Evolutionary conservation across 2,888 invertebrate genomes (phyloP).

Genomic region (Pinctada fucata): DNA sequence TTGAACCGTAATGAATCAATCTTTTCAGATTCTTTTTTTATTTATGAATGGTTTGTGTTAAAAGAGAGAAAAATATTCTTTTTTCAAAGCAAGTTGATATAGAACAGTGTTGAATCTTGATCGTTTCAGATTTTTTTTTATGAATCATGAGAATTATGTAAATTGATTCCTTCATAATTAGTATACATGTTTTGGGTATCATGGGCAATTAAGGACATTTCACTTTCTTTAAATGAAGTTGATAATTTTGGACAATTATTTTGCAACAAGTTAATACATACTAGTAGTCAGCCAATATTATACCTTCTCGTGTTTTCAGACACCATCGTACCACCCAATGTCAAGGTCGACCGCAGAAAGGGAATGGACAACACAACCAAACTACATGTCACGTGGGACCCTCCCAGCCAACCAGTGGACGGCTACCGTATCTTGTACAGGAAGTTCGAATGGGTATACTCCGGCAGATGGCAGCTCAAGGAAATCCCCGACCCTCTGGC

Average conservation of each 20-base stretch:
- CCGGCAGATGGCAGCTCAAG: slow-evolving; percentile 38
- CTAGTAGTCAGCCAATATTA: too few relatives aligned
- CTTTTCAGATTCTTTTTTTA: background rate
- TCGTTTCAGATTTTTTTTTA: too few relatives aligned
- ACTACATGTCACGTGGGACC: slow-evolving; percentile 34
- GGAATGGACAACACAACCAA: slow-evolving; percentile 22
- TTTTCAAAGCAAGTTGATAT: too few relatives aligned
- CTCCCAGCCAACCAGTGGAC: slow-evolving; percentile 22
- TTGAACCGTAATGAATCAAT: background rate
- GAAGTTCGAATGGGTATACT: slow-evolving; percentile 38
- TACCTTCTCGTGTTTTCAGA: slow-evolving; percentile 5
- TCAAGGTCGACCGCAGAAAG: slow-evolving; percentile 30
- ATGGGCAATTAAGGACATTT: background rate
- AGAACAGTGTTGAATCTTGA: too few relatives aligned
- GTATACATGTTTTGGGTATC: too few relatives aligned
- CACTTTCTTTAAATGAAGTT: slow-evolving; percentile 1
- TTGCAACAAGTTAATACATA: too few relatives aligned
- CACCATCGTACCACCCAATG: slow-evolving; percentile 33
- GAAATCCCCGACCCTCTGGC: slow-evolving; percentile 28
- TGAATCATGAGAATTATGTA: too few relatives aligned
- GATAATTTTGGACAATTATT: too few relatives aligned
- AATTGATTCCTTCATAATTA: too few relatives aligned
- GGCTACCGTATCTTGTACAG: slow-evolving; percentile 38
- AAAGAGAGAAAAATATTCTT: too few relatives aligned
- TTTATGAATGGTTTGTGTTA: too few relatives aligned